These are phyloP conservation scores for Diogma glabrata DNA, from an alignment of 2,888 invertebrate genomes.

Conservation along the genomic window DNA sequence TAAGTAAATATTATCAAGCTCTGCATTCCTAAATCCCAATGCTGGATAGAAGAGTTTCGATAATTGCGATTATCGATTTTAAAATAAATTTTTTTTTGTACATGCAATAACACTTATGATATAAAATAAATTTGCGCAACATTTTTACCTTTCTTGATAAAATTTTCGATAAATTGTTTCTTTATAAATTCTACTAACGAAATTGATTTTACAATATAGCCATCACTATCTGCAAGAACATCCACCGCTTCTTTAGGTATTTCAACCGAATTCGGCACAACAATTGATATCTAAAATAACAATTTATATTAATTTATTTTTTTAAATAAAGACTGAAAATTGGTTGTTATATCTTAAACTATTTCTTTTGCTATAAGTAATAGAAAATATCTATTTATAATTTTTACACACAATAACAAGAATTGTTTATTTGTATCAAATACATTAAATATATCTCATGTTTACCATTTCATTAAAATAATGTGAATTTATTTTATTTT, in stretches of 20 bases:
- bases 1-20: too few species aligned
- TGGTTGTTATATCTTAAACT: not conserved
- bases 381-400: too few species aligned
- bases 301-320: not conserved
- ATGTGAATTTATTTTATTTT: constrained; percentile 33
- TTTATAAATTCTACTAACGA: constrained; percentile 37
- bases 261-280: constrained; percentile 39
- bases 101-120: not conserved
- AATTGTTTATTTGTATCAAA: constrained; percentile 2
- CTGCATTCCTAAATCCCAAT: too few species aligned
- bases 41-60: too few species aligned
- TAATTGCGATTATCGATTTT: too few species aligned
- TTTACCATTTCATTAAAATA: constrained; percentile 44
- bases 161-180: constrained; percentile 41
- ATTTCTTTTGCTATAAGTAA: too few species aligned
- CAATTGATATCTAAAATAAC: constrained; percentile 39
- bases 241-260: constrained; percentile 19
- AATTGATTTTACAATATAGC: constrained; percentile 40
- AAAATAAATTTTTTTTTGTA: too few species aligned
- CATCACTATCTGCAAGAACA: constrained; percentile 39
- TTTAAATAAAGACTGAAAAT: not conserved
- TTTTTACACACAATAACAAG: too few species aligned
- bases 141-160: constrained; percentile 44
- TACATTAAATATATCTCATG: not conserved
- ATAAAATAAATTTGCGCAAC: constrained; percentile 7